A percentile compares a stretch with the other conserved stretches of the same genome.
Conservation (phyloP, 2,888 invertebrate species). For the Pharmacophagus antenor region DNA sequence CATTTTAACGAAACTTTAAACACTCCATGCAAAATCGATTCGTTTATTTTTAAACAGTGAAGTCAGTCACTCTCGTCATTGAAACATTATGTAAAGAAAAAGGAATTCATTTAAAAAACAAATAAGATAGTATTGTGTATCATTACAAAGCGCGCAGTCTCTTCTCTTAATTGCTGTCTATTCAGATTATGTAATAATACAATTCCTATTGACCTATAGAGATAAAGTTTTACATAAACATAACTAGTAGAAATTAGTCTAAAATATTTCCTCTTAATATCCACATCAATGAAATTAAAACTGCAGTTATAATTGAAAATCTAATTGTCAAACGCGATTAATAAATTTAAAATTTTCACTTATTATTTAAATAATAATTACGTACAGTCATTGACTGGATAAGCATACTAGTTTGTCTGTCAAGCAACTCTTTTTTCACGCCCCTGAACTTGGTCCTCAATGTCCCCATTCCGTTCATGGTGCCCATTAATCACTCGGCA, state of each 20-base stretch:
- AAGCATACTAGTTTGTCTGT: constrained; percentile 86
- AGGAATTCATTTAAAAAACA: neutral
- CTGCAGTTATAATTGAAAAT: neutral
- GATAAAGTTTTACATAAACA: neutral
- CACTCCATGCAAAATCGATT: constrained; percentile 33
- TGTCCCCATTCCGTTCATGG: constrained; percentile 79
- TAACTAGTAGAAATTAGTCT: neutral
- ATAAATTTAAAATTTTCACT: neutral
- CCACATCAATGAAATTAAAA: neutral
- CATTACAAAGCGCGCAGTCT: neutral
- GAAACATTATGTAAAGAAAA: constrained; percentile 15
- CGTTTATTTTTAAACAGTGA: constrained; percentile 41
- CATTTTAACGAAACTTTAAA: constrained; percentile 12
- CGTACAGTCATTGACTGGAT: constrained; percentile 92
- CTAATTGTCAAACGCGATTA: too few relatives aligned
- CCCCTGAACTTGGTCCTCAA: constrained; percentile 87
- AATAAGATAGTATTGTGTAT: neutral
- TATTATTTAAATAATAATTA: constrained; percentile 43
- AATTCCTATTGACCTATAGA: constrained; percentile 14
- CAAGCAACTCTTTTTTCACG: constrained; percentile 87
- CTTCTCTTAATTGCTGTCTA: constrained; percentile 17
- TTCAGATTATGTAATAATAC: constrained; percentile 2
- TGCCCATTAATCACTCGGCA: constrained; percentile 38
- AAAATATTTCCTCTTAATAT: neutral
- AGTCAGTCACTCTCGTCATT: constrained; percentile 38